Conservation (phyloP, 1,140 invertebrate genomes). For the Drosophila watanabei region DNA sequence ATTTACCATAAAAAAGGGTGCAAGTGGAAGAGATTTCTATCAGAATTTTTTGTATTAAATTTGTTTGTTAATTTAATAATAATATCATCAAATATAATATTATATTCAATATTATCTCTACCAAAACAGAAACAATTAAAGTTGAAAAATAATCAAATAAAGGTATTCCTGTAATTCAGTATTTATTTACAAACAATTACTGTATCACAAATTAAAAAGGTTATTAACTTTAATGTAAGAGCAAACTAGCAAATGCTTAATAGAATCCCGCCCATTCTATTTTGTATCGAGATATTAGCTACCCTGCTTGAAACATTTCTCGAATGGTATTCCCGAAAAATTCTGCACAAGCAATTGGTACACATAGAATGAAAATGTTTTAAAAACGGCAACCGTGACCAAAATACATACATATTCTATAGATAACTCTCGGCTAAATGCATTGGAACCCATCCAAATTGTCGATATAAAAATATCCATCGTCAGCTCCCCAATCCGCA, state of each 20-base stretch:
- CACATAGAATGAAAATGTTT: constrained; percentile 69
- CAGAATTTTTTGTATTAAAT: no score
- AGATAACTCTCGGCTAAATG: constrained; percentile 83
- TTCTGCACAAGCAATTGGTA: constrained; percentile 58
- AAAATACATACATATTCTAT: constrained; percentile 81
- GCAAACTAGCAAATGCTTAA: not conserved
- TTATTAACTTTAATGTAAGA: not conserved
- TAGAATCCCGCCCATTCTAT: constrained; percentile 2
- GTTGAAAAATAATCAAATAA: not conserved
- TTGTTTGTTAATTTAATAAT: no score
- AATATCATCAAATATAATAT: no score
- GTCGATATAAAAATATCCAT: constrained; percentile 83
- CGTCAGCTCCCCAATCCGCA: constrained; percentile 50
- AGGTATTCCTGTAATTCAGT: no score
- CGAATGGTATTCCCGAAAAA: constrained; percentile 41
- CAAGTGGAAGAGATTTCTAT: no score
- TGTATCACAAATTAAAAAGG: not conserved
- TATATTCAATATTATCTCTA: no score
- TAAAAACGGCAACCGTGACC: constrained; percentile 79
- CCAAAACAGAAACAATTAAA: not conserved
- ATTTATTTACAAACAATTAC: not conserved
- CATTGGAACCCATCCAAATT: constrained; percentile 84
- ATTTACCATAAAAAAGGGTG: no score
- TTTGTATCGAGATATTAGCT: constrained; percentile 24
- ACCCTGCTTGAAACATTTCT: constrained; percentile 37